phyloP scores from a whole-genome alignment of 2,888 invertebrate species.

The Eretmocerus hayati region DNA sequence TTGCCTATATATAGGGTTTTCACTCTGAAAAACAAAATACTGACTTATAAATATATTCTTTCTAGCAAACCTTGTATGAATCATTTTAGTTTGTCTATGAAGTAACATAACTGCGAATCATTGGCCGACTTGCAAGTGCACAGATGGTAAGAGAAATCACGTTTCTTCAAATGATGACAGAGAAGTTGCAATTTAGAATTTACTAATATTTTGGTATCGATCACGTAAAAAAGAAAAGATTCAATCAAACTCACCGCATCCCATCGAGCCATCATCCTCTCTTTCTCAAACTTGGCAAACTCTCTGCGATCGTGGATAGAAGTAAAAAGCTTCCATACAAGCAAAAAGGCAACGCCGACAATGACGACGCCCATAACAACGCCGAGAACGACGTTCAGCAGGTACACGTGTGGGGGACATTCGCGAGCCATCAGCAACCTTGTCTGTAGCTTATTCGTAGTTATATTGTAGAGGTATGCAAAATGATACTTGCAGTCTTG shows the following conservation, averaged over 20 bases:
- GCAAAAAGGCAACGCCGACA: conserved; percentile 83
- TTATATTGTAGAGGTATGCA: conserved; percentile 76
- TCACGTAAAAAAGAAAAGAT: no score
- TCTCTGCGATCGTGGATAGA: conserved; percentile 95
- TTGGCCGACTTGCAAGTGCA: no score
- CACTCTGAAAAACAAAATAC: conserved; percentile 61
- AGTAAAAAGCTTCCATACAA: conserved; percentile 95
- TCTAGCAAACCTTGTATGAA: no score
- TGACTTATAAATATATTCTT: not conserved
- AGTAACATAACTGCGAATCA: no score
- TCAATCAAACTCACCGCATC: conserved; percentile 93
- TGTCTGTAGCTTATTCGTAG: conserved; percentile 60
- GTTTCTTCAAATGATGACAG: no score
- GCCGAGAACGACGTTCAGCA: conserved; percentile 82
- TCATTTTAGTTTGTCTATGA: no score
- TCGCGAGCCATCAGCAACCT: conserved; percentile 76
- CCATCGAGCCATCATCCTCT: conserved; percentile 96
- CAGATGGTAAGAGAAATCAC: no score
- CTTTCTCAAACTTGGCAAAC: conserved; percentile 96
- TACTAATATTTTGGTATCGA: no score
- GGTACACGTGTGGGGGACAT: conserved; percentile 74
- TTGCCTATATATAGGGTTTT: conserved; percentile 99
- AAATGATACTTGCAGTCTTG: conserved; percentile 87
- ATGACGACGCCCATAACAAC: conserved; percentile 95
- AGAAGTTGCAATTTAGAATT: no score